Base-by-base conservation (phyloP, 2,888 invertebrate genomes). In the Plebejus argus region DNA sequence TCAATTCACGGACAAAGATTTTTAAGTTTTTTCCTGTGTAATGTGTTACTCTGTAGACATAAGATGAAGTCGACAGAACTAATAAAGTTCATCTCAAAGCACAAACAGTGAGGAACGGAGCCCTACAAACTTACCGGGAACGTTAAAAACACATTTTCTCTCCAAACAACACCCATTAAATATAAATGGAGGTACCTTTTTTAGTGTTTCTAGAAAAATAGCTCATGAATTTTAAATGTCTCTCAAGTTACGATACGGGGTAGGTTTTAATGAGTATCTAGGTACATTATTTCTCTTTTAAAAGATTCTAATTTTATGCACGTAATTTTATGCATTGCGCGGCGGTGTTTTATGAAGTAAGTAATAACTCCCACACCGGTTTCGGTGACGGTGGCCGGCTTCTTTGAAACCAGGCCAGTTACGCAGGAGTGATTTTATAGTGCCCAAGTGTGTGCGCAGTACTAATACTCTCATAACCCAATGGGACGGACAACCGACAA, bases 181-280 rank as follows among this genome's bases (percentile, higher is more conserved):
- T 79, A 79, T 78, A 77, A 77, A 66, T 75, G 71, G 71, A 70
- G 70, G 76, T 80, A 77, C 78, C 78, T 80, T 79, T 80, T 80
- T 78, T 78, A 70, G 78, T 79, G 78, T 79, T 78, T 66, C 45
- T 74, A 79, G 80, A 80, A 80, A 79, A 80, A 78, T 80, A 79
- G 76, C 78, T 81, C 76, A 78, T 81, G 76, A 81, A 80, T 78
- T 81, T 80, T 77, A 79, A 81, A 72, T 70, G 35, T 39, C 77
- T 77, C 53, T 18, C 56, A 79, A 58, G 76, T 78, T 76, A 77
- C 70, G 66, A 10, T 76, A 76, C 74, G 76, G 61, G 76, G 70
- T 77, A 71, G 71, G 56, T 58, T 76, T 78, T 72, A 76, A 72
- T 56, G 72, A 70, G 39, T 71, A 39, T 39, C 39, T 71, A 71